Percentiles rank a stretch among this genome's conserved stretches.
Evolutionary conservation across 1,140 invertebrate genomes (phyloP).

Genomic region (Drosophila parabipectinata): DNA sequence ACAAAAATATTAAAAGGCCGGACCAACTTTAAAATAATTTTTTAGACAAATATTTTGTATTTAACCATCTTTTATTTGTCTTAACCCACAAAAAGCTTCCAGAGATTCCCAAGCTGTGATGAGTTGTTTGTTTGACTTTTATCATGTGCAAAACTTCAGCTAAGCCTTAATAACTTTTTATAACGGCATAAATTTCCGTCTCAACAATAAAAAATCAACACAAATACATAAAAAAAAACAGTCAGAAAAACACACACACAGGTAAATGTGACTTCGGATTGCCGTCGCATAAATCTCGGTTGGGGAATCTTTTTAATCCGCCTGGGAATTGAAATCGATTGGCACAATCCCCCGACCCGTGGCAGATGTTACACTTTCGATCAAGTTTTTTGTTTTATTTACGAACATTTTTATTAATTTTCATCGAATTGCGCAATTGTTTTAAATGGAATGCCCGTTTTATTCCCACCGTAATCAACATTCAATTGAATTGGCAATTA

Average conservation of each 20-base stretch:
- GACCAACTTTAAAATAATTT: background rate
- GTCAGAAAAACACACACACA: conserved; percentile 19
- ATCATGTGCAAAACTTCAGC: conserved; percentile 53
- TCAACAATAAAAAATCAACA: conserved; percentile 53
- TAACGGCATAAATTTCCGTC: conserved; percentile 66
- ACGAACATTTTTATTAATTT: conserved; percentile 29
- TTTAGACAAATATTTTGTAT: background rate
- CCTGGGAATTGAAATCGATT: conserved; percentile 69
- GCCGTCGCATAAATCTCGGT: conserved; percentile 72
- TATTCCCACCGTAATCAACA: conserved; percentile 67
- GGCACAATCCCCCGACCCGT: conserved; percentile 16
- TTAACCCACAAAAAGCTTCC: conserved; percentile 7
- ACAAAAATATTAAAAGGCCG: too few species aligned
- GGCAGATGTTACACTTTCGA: conserved; percentile 62
- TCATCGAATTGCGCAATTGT: conserved; percentile 56
- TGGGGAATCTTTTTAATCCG: conserved; percentile 67
- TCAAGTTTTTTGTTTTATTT: conserved; percentile 36
- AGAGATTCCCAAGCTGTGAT: conserved; percentile 33
- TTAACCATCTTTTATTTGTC: background rate
- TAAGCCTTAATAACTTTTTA: conserved; percentile 72
- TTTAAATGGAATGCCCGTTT: conserved; percentile 14
- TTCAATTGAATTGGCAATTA: conserved; percentile 67
- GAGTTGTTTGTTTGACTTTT: conserved; percentile 55
- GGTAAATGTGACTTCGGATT: conserved; percentile 37
- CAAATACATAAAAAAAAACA: conserved; percentile 32